Conservation (phyloP, 2,113 vertebrate genomes). For the Istiophorus platypterus region DNA sequence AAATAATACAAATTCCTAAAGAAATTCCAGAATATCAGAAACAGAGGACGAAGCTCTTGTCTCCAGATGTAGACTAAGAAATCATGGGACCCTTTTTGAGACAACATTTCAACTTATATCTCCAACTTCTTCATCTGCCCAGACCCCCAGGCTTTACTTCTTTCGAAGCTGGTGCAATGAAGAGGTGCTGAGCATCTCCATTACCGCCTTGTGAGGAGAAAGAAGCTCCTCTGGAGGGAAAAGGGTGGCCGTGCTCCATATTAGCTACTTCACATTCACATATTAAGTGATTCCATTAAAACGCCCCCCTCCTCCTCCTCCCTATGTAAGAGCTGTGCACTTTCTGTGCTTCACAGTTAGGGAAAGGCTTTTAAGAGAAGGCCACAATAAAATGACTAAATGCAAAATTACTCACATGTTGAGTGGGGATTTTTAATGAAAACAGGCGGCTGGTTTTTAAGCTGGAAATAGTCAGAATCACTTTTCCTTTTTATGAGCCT, state of each 20-base stretch:
- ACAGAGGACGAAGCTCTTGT: no score
- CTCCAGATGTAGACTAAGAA: background rate
- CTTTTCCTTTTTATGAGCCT: constrained; percentile 46
- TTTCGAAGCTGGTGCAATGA: background rate
- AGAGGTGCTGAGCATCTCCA: constrained; percentile 1
- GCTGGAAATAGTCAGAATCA: constrained; percentile 50
- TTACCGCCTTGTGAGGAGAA: background rate
- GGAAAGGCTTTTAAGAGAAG: constrained; percentile 73
- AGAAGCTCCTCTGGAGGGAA: constrained; percentile 19
- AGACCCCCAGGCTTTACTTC: background rate
- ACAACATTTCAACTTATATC: background rate
- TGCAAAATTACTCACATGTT: constrained; percentile 49
- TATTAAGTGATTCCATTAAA: constrained; percentile 67
- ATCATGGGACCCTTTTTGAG: background rate
- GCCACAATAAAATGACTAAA: constrained; percentile 69
- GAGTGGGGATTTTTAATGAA: constrained; percentile 71
- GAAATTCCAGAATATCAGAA: background rate
- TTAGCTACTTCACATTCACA: constrained; percentile 49
- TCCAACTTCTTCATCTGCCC: background rate
- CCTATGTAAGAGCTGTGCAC: constrained; percentile 55
- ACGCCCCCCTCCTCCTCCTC: constrained; percentile 4
- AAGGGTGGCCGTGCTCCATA: constrained; percentile 13
- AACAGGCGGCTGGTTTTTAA: constrained; percentile 67
- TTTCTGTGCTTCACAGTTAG: constrained; percentile 41
- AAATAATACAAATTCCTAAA: background rate